Evolutionary conservation across 2,888 invertebrate species (phyloP).

Genomic region (Nasonovia ribisnigri): DNA sequence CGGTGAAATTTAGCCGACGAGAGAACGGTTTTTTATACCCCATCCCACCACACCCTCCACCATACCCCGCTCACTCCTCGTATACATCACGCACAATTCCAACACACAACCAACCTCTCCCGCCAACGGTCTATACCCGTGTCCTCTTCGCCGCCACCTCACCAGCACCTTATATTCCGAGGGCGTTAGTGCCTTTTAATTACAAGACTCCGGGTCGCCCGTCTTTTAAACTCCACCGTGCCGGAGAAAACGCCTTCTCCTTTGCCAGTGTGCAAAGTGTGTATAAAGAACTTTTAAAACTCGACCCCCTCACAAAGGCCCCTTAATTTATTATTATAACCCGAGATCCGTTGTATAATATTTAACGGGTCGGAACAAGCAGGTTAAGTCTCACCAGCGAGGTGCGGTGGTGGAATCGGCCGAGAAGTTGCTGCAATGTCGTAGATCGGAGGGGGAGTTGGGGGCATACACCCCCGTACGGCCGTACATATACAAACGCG

Average conservation of each 20-base stretch:
- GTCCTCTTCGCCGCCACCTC: background rate
- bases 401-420: background rate
- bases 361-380: conserved; percentile 51
- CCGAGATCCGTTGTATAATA: conserved; percentile 60
- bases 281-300: conserved; percentile 63
- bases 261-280: conserved; percentile 51
- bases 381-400: background rate
- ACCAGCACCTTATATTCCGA: background rate
- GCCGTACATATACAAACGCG: background rate
- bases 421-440: background rate
- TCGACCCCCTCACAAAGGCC: conserved; percentile 56
- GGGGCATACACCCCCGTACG: background rate
- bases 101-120: background rate
- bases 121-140: conserved; percentile 5
- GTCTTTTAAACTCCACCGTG: conserved; percentile 56
- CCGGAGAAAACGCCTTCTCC: conserved; percentile 62
- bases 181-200: conserved; percentile 59
- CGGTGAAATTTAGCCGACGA: conserved; percentile 49
- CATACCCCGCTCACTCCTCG: background rate
- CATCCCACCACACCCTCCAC: background rate
- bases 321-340: conserved; percentile 64
- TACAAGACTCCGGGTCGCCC: conserved; percentile 49
- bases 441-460: background rate
- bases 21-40: conserved; percentile 28
- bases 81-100: background rate